phyloP scores from a whole-genome alignment of 2,113 vertebrate genomes.

The Mustela lutreola region DNA sequence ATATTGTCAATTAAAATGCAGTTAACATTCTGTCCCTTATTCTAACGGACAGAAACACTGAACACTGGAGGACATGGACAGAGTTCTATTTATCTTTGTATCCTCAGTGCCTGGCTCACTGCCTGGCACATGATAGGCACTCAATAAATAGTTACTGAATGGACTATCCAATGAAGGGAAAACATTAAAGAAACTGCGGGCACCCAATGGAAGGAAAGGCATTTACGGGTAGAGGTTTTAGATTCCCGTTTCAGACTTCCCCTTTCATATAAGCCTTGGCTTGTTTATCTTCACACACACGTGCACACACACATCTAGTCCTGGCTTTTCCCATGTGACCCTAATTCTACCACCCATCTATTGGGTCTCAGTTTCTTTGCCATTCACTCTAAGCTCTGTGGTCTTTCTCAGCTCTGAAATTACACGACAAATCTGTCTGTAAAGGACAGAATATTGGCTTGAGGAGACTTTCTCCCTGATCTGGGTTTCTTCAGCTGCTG shows the following conservation, averaged over 20 bases:
- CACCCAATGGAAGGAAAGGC: constrained; percentile 46
- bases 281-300: neutral
- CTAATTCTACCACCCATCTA: neutral
- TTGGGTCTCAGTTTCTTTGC: neutral
- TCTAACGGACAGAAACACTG: constrained; percentile 52
- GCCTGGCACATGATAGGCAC: constrained; percentile 80
- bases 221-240: constrained; percentile 36
- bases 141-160: constrained; percentile 76
- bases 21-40: constrained; percentile 66
- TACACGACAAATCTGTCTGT: neutral
- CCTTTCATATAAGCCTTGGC: constrained; percentile 2
- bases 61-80: constrained; percentile 54
- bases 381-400: neutral
- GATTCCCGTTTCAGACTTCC: neutral
- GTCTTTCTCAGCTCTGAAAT: neutral
- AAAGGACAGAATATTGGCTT: neutral
- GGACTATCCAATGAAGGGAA: constrained; percentile 57
- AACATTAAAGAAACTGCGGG: constrained; percentile 56
- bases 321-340: neutral
- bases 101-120: constrained; percentile 65
- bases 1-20: constrained; percentile 68
- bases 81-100: constrained; percentile 80
- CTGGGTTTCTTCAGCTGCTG: neutral
- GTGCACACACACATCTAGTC: neutral
- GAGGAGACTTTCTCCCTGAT: neutral